Conservation (phyloP, 2,888 invertebrate genomes). For the Melieria crassipennis region DNA sequence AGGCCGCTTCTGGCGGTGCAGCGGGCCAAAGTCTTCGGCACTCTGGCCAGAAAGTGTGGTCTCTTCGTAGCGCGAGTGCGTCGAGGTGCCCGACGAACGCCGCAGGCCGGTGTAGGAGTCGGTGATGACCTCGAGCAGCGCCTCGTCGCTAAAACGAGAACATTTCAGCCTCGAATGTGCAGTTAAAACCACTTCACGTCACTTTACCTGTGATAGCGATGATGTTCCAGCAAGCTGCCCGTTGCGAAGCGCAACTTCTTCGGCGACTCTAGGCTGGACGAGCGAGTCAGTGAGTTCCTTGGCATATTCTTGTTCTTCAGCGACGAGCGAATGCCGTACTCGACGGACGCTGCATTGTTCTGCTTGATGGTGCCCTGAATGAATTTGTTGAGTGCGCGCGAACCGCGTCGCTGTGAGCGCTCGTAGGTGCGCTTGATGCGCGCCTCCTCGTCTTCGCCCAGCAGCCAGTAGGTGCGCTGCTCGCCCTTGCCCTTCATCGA, state of each 20-base stretch:
- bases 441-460: slow-evolving; percentile 76
- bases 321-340: slow-evolving; percentile 71
- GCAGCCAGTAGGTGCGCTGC: slow-evolving; percentile 83
- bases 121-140: slow-evolving; percentile 61
- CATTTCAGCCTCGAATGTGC: not conserved
- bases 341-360: slow-evolving; percentile 46
- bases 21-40: slow-evolving; percentile 52
- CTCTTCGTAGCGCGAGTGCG: slow-evolving; percentile 59
- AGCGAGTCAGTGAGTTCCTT: slow-evolving; percentile 70
- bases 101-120: slow-evolving; percentile 60
- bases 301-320: slow-evolving; percentile 74
- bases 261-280: slow-evolving; percentile 85
- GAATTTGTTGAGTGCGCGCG: slow-evolving; percentile 64
- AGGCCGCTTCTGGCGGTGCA: slow-evolving; percentile 53
- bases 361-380: slow-evolving; percentile 63
- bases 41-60: slow-evolving; percentile 61
- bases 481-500: slow-evolving; percentile 88
- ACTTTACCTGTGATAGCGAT: slow-evolving; percentile 63
- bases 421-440: slow-evolving; percentile 69
- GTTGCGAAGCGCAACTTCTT: slow-evolving; percentile 83
- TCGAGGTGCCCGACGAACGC: slow-evolving; percentile 61
- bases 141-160: slow-evolving; percentile 58
- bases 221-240: slow-evolving; percentile 71
- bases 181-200: not conserved
- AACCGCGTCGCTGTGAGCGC: slow-evolving; percentile 67